Evolutionary conservation across 2,888 invertebrate genomes (phyloP), one percentile per base, ranked within the genome.

Genomic region (Xiphydria camelus): DNA sequence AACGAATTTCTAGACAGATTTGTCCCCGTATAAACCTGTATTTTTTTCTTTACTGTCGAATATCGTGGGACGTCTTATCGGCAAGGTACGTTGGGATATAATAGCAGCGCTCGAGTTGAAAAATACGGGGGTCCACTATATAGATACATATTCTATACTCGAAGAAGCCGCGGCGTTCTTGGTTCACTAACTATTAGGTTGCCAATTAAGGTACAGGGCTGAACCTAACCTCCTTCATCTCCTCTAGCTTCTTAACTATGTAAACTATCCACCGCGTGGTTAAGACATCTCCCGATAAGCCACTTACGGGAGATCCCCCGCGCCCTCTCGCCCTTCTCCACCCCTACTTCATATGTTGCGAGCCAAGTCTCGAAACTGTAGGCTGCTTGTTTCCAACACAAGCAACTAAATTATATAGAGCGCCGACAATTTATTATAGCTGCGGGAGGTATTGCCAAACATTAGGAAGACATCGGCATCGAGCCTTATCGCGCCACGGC

Each of bases 231-330:
- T 29, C 29, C 29, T 10, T 36, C 36, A 36, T 31, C 37, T 20
- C 18, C 26, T 42, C 34, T 31, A 60, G 56, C 47, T 58, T 53
- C 61, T 63, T 56, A 67, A 66, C 66, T 65, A 64, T 63, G 64
- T 59, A 56, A 67, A 68, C 64, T 64, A 66, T 63, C 53, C 59
- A 55, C 46, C 58, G 55, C 53, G 47, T 51, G 52, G 49, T 61
- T 59, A 59, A 62, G 64, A 63, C 51, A 52, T 57, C 49, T 56
- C 36, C 47, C 54, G 57, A 57, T 57, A 58, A 61, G 45, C 42
- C 45, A 33, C 23, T 7, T 14, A 14, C 14, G 29, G 29, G 5
- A 6, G 29, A 6, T 6, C 12, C 14, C 12, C 12, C 29, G n/a
- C n/a, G n/a, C n/a, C n/a, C n/a, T n/a, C n/a, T n/a, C n/a, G n/a